Percentiles rank a stretch among this genome's conserved stretches.
These are phyloP conservation scores for Marronus borbonicus DNA, from an alignment of 2,888 invertebrate genomes.

Conservation along the genomic window DNA sequence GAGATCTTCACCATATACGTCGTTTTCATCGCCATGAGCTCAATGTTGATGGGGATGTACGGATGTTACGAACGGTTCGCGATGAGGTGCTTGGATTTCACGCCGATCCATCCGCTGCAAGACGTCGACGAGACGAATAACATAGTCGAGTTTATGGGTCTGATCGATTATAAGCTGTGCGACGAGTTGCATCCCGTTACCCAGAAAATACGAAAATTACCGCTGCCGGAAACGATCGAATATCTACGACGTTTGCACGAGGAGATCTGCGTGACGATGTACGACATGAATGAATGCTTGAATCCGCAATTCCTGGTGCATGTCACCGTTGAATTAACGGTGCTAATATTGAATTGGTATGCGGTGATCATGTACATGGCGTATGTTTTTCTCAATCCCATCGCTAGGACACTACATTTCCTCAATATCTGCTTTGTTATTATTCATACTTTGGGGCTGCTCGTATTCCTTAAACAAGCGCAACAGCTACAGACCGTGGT, in stretches of 20 bases:
- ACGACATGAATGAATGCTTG: constrained; percentile 64
- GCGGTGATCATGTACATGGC: constrained; percentile 67
- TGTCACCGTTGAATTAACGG: constrained; percentile 65
- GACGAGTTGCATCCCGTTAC: constrained; percentile 61
- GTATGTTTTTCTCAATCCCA: constrained; percentile 62
- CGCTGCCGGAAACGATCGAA: constrained; percentile 63
- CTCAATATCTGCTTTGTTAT: constrained; percentile 65
- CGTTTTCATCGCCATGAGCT: constrained; percentile 60
- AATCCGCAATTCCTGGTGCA: constrained; percentile 67
- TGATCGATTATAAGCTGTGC: constrained; percentile 63
- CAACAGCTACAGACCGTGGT: constrained; percentile 67
- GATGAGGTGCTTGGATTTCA: constrained; percentile 63
- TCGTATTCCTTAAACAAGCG: constrained; percentile 65
- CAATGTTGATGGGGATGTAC: constrained; percentile 61
- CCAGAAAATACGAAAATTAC: constrained; percentile 57
- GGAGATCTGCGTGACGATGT: constrained; percentile 65
- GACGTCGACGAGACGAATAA: constrained; percentile 63
- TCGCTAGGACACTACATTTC: constrained; percentile 63
- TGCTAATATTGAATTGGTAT: constrained; percentile 67
- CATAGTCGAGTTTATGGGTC: constrained; percentile 62
- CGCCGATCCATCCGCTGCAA: constrained; percentile 65
- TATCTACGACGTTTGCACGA: constrained; percentile 66
- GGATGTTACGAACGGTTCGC: constrained; percentile 68
- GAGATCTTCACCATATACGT: constrained; percentile 64
- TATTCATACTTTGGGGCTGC: constrained; percentile 65